Base-by-base conservation (phyloP, 2,113 vertebrate species). In the Lutjanus erythropterus region DNA sequence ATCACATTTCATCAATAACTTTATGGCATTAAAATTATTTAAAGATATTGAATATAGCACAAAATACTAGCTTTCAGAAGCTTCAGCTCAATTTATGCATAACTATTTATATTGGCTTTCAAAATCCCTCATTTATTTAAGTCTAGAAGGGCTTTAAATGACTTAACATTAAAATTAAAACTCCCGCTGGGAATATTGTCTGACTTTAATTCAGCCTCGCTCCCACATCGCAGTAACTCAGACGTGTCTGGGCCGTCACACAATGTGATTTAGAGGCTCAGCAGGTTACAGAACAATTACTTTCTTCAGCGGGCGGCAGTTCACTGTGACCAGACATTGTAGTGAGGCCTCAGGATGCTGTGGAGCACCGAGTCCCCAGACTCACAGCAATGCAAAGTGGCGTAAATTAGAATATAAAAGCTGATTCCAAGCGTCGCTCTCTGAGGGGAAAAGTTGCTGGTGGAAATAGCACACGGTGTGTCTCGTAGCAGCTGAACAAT, bases 401-500 rank as follows among this genome's bases (percentile, higher is more conserved):
- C 58, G 60, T 78, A 21, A 58, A 78, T 69, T 35, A 56, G 16
- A 1, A 53, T 21, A 61, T 35, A 39, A 52, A 52, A 44, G n/a
- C 6, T 50, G 41, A 75, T 69, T 50, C 41, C 37, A 2, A 18
- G 33, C 5, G n/a, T 27, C 39, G 50, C 10, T 71, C 29, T 66
- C 49, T 58, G 10, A 27, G 44, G 41, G 35, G n/a, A 29, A 33
- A 70, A 11, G n/a, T 33, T 37, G 23, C 55, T 21, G 47, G 46
- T 75, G 58, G 65, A 83, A 72, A 76, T 18, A 41, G 44, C 19
- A 16, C 19, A 47, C 5, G 9, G 25, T 16, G 14, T 19, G 33
- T 66, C 14, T 19, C 7, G 4, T 16, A 16, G 39, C 39, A 66
- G 46, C 42, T 55, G 55, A 72, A 81, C 33, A 83, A 86, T 21